These are phyloP conservation scores for Lissocephala sabroskyi DNA, from an alignment of 2,888 invertebrate species.

Conservation along the genomic window DNA sequence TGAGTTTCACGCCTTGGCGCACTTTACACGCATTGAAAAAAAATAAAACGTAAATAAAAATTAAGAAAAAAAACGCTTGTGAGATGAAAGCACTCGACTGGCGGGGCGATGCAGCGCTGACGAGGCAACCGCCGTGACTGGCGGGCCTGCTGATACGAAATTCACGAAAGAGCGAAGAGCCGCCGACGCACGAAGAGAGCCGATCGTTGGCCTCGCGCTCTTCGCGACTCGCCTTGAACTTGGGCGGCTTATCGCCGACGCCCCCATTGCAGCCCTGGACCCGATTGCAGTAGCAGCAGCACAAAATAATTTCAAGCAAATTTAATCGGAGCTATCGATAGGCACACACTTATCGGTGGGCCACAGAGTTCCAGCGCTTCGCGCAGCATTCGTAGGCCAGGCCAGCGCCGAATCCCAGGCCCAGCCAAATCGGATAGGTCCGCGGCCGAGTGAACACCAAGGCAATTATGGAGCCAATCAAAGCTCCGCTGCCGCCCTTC, in stretches of 20 bases:
- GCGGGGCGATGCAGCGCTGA: not conserved
- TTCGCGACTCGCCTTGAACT: too few relatives aligned
- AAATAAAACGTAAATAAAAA: not conserved
- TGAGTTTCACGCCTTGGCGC: not conserved
- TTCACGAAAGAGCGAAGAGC: too few relatives aligned
- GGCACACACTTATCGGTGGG: too few relatives aligned
- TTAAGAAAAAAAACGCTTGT: too few relatives aligned
- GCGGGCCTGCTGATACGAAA: too few relatives aligned
- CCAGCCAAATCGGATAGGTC: slow-evolving; percentile 28
- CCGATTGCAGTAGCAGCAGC: too few relatives aligned
- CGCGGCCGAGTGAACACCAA: slow-evolving; percentile 22
- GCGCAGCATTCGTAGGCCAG: slow-evolving; percentile 1
- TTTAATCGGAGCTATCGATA: too few relatives aligned
- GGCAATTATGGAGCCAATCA: slow-evolving; percentile 15
- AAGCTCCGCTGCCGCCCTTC: slow-evolving; percentile 19
- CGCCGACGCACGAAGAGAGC: too few relatives aligned
- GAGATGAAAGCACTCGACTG: not conserved
- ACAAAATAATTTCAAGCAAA: too few relatives aligned
- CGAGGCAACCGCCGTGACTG: slow-evolving; percentile 5
- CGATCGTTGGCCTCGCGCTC: too few relatives aligned
- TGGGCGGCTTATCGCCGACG: too few relatives aligned
- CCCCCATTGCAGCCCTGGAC: too few relatives aligned
- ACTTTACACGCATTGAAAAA: not conserved
- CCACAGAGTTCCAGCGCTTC: not conserved
- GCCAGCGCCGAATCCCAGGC: slow-evolving; percentile 27